Evolutionary conservation across 2,797 vertebrate genomes (phyloP).

Genomic region (Phoeniculus purpureus): DNA sequence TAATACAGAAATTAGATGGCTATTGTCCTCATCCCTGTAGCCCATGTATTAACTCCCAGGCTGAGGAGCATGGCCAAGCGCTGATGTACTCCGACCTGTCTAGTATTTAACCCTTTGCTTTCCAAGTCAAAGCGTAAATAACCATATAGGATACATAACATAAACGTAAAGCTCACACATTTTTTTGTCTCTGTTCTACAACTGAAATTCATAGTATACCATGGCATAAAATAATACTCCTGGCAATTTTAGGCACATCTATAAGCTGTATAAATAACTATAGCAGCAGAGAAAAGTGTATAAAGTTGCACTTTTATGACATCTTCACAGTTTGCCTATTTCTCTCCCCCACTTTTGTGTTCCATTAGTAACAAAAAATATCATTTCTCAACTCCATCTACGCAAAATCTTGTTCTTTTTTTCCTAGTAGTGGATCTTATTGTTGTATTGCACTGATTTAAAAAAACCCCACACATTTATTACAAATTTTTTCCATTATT

Average conservation of each 20-base stretch:
- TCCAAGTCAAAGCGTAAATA: conserved; percentile 10
- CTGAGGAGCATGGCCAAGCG: neutral
- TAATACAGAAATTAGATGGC: neutral
- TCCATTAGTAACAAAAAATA: conserved; percentile 67
- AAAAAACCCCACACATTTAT: conserved; percentile 38
- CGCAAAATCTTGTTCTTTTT: conserved; percentile 31
- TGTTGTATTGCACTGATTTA: conserved; percentile 68
- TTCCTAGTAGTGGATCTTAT: conserved; percentile 60
- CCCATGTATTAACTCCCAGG: neutral
- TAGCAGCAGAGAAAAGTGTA: conserved; percentile 66
- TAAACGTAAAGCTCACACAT: conserved; percentile 34
- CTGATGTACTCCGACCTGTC: neutral
- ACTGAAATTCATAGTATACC: conserved; percentile 52
- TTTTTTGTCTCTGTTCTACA: conserved; percentile 34
- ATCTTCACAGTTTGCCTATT: conserved; percentile 74
- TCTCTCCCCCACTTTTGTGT: conserved; percentile 65
- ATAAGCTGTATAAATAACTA: conserved; percentile 58
- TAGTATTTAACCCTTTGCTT: neutral
- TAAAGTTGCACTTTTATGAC: conserved; percentile 71
- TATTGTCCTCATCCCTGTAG: neutral
- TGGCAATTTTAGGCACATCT: conserved; percentile 40
- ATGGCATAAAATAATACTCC: conserved; percentile 63
- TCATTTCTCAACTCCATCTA: conserved; percentile 48
- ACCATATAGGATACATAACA: neutral
- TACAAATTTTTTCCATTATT: conserved; percentile 55